Evolutionary conservation across 2,888 invertebrate species (phyloP).

Genomic region (Rhagonycha fulva): DNA sequence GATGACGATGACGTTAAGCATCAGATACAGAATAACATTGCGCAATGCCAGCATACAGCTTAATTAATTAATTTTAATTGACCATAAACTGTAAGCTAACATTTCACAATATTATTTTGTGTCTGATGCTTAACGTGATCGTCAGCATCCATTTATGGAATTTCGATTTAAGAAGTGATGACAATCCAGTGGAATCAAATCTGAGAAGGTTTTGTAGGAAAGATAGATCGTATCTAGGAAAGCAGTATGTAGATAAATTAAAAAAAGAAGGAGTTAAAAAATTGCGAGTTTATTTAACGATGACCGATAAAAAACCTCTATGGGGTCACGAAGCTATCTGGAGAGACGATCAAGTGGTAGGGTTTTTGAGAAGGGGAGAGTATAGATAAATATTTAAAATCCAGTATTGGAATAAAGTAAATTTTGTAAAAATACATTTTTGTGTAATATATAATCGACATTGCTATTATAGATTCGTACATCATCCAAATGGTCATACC

Average conservation of each 20-base stretch:
- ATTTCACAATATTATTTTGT: too few relatives aligned
- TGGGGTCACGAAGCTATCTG: slow-evolving; percentile 87
- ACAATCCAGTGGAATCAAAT: slow-evolving; percentile 86
- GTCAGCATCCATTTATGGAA: slow-evolving; percentile 90
- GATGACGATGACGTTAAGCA: too few relatives aligned
- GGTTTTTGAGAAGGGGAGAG: slow-evolving; percentile 81
- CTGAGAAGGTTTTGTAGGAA: slow-evolving; percentile 80
- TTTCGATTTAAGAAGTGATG: slow-evolving; percentile 77
- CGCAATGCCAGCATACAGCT: too few relatives aligned
- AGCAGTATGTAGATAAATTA: slow-evolving; percentile 68
- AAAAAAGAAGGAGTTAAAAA: slow-evolving; percentile 70
- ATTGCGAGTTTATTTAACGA: slow-evolving; percentile 73
- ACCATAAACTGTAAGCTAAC: too few relatives aligned
- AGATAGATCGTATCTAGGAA: slow-evolving; percentile 78
- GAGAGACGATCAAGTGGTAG: slow-evolving; percentile 75
- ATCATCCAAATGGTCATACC: slow-evolving; percentile 60
- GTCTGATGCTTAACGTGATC: too few relatives aligned
- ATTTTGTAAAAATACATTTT: slow-evolving; percentile 18
- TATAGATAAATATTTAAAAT: slow-evolving; percentile 68
- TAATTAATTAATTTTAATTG: too few relatives aligned
- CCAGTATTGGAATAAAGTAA: slow-evolving; percentile 66
- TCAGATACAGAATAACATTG: too few relatives aligned
- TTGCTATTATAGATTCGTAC: slow-evolving; percentile 58
- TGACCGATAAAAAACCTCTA: slow-evolving; percentile 72
- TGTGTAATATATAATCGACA: neutral